Base-by-base conservation (phyloP, 2,113 vertebrate genomes). In the Haemorhous mexicanus region DNA sequence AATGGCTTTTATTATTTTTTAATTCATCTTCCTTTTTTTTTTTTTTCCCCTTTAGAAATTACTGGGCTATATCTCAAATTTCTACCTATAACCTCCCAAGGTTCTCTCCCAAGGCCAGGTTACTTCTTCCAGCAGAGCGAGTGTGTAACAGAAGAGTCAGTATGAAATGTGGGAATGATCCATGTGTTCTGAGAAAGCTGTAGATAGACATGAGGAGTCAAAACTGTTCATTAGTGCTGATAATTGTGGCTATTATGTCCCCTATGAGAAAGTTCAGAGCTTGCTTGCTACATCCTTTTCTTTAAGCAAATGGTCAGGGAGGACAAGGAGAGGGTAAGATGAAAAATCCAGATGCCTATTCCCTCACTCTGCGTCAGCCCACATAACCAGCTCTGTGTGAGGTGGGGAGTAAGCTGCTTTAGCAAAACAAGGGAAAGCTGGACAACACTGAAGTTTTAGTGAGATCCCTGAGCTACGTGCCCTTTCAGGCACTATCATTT, bases 331-430 rank as follows among this genome's bases (percentile, higher is more conserved):
- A 41, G 7, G 5, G 6, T 52, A 22, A 56, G 28, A 56, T 74
- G 6, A 68, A 70, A 88, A 83, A 53, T 75, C 24, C 53, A 10
- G 28, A 9, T 0, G 0, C 10, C 17, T 58, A 85, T 88, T 52
- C 21, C 17, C 35, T 87, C 21, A 6, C 9, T 15, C 3, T n/a
- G 46, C n/a, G n/a, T 74, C 61, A 33, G 26, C 32, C 41, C 13
- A 13, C 0, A 0, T 75, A 72, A 30, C 52, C 50, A 49, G 35
- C 8, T 27, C 13, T 2, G 0, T 49, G 44, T 47, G 67, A 76
- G 26, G 24, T 43, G 19, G 16, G 32, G 80, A 62, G 44, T 56
- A 43, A 87, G 46, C 10, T 1, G 1, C 44, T 74, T 43, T 4
- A 3, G 39, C 28, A 70, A 79, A 84, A 69, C 26, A 49, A 35